These are phyloP conservation scores for Pterois miles DNA, from an alignment of 2,797 vertebrate genomes.

Conservation along the genomic window DNA sequence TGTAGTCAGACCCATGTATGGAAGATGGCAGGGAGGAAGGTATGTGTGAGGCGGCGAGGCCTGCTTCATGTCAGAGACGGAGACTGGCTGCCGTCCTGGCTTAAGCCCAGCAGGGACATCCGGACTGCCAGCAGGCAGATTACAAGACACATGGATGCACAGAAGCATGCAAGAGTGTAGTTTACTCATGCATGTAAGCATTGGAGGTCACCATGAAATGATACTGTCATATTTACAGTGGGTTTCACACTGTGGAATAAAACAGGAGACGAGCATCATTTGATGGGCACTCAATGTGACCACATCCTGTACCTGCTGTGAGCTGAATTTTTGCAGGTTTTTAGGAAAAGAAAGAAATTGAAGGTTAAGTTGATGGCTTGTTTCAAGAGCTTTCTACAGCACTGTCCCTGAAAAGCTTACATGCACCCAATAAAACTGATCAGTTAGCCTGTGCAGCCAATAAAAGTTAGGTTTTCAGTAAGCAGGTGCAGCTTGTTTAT, in stretches of 20 bases:
- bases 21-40: conserved; percentile 45
- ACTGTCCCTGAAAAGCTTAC: not conserved
- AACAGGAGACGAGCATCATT: conserved; percentile 18
- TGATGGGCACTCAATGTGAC: not conserved
- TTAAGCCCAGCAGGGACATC: conserved; percentile 44
- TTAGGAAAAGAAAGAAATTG: not conserved
- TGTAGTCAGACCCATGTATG: conserved; percentile 51
- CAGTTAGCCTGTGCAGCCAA: too few species aligned
- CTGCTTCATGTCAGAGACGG: conserved; percentile 58
- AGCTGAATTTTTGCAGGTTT: not conserved
- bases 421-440: not conserved
- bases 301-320: conserved; percentile 2
- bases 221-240: conserved; percentile 22
- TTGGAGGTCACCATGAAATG: not conserved
- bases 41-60: conserved; percentile 39
- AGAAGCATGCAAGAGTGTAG: not conserved
- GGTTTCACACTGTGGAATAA: not conserved
- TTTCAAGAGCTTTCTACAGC: not conserved
- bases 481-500: not conserved
- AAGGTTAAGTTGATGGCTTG: not conserved
- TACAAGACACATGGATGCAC: conserved; percentile 13
- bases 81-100: conserved; percentile 43
- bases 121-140: conserved; percentile 56
- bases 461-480: not conserved
- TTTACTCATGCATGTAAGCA: conserved; percentile 24